Evolutionary conservation across 2,113 vertebrate species (phyloP), one percentile per base, ranked within the genome.

Genomic region (Heloderma charlesbogerti): DNA sequence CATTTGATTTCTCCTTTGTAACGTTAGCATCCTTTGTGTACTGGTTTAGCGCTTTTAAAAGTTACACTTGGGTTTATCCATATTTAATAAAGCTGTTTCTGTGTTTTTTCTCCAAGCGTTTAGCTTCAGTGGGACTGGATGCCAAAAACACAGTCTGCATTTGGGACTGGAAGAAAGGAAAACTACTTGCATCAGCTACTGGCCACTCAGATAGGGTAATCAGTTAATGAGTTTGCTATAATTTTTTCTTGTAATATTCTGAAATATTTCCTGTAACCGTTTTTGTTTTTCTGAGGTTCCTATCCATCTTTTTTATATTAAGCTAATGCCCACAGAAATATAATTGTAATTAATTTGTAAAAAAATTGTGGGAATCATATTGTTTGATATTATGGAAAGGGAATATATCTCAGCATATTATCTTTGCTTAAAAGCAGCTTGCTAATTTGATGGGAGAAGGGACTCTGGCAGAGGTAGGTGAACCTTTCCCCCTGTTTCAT

Each of bases 91-190:
- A 74, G 13, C 94, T 93, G 74, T 81, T 86, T 94, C 1, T 90
- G 15, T 85, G 1, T 78, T 80, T 40, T 48, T 86, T 95, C 92
- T 86, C 37, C 48, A 86, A 99, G 99, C 98, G 98, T 71, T 96
- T 99, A 94, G 99, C 97, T 31, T 99, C 99, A 0, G 98, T 99
- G 69, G 99, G 99, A 89, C 96, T 99, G 90, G 99, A 99, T 95
- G 98, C 98, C 96, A 99, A 99, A 97, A 99, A 99, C 93, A 99
- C 98, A 0, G 95, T 99, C 90, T 99, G 98, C 87, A 96, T 99
- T 84, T 99, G 99, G 99, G 99, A 99, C 93, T 99, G 99, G 99
- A 99, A 97, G 95, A 98, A 97, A 95, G 99, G 99, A 91, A 98
- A 98, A 87, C 97, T 99, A 67, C 96, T 99, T 88, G 99, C 99